phyloP scores from a whole-genome alignment of 2,113 vertebrate species.

The Tragelaphus scriptus region DNA sequence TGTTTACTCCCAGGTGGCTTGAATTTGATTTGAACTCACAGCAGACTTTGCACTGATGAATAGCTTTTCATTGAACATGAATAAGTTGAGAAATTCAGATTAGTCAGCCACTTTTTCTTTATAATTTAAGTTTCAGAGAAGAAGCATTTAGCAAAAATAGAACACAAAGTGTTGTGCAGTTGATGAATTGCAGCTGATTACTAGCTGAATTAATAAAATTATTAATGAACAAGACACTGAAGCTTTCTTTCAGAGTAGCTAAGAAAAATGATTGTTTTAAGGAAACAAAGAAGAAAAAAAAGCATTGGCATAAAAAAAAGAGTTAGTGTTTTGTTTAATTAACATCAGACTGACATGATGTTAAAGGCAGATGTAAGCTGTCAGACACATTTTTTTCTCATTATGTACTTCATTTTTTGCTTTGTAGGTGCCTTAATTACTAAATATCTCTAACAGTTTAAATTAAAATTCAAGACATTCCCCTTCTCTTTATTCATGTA shows the following conservation, averaged over 20 bases:
- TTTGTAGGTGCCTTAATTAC: not conserved
- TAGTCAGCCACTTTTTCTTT: slow-evolving; percentile 88
- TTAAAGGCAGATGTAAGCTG: not conserved
- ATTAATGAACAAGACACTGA: slow-evolving; percentile 66
- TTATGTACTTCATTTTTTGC: not conserved
- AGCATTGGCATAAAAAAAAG: not conserved
- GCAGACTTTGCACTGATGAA: slow-evolving; percentile 90
- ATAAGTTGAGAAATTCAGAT: slow-evolving; percentile 91
- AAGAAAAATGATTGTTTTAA: slow-evolving; percentile 45
- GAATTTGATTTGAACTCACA: slow-evolving; percentile 91
- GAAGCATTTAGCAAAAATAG: slow-evolving; percentile 81
- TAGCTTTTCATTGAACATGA: slow-evolving; percentile 92
- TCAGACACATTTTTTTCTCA: not conserved
- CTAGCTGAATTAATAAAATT: slow-evolving; percentile 77
- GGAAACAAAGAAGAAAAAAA: slow-evolving; percentile 32
- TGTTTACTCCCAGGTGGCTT: slow-evolving; percentile 88
- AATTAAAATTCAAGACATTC: not conserved
- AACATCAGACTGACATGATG: not conserved
- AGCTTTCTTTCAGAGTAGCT: slow-evolving; percentile 34
- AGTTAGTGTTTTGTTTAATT: not conserved
- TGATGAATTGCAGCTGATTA: slow-evolving; percentile 77
- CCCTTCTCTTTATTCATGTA: not conserved
- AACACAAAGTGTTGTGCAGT: slow-evolving; percentile 64
- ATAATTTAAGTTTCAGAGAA: slow-evolving; percentile 84
- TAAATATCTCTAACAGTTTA: not conserved